phyloP scores from a whole-genome alignment of 2,113 vertebrate species.

The Hiodon alosoides region DNA sequence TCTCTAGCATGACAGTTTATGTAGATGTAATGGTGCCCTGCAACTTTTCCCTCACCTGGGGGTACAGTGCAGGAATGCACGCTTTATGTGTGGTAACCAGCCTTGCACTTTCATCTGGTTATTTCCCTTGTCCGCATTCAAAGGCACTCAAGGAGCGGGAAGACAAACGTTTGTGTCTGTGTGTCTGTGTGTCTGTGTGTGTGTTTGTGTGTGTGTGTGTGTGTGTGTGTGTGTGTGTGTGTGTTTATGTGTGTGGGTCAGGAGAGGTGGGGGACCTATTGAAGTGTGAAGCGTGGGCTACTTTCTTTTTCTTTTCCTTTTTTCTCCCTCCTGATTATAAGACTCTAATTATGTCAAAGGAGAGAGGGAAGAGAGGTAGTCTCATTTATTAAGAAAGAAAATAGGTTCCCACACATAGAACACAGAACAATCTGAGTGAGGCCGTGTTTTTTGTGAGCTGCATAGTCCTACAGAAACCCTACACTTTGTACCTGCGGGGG shows the following conservation, averaged over 20 bases:
- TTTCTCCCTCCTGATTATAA: conserved; percentile 20
- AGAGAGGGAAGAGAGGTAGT: conserved; percentile 1
- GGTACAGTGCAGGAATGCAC: too few species aligned
- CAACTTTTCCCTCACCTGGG: neutral
- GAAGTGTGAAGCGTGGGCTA: conserved; percentile 64
- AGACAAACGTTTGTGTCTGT: neutral
- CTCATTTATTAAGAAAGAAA: conserved; percentile 63
- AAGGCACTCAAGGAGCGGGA: conserved; percentile 61
- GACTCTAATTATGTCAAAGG: conserved; percentile 22
- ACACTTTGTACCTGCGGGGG: conserved; percentile 65
- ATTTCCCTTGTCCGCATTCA: conserved; percentile 72
- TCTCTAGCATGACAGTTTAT: too few species aligned
- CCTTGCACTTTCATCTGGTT: conserved; percentile 71
- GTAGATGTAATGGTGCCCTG: neutral
- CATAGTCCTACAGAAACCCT: conserved; percentile 66
- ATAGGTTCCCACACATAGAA: conserved; percentile 73
- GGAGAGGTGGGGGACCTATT: neutral
- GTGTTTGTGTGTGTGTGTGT: neutral
- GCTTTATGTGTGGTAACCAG: conserved; percentile 69
- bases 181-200: neutral
- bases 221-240: conserved; percentile 7
- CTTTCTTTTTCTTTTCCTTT: conserved; percentile 44
- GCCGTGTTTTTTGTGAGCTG: conserved; percentile 59
- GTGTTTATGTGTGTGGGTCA: neutral
- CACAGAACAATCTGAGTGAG: conserved; percentile 66